Conservation (phyloP, 2,888 invertebrate genomes). For the Aplocera efformata region DNA sequence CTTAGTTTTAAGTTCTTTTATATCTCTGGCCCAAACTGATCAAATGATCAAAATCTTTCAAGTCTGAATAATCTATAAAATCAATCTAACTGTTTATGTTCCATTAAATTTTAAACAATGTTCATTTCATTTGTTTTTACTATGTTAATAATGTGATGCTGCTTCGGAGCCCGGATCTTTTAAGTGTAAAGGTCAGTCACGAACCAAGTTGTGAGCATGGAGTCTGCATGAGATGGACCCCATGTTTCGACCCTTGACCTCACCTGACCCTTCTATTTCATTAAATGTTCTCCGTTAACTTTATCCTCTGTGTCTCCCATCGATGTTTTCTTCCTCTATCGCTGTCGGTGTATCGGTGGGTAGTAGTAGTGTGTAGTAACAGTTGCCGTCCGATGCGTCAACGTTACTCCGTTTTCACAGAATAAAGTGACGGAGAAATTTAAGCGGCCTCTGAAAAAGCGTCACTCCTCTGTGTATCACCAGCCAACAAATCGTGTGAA, state of each 20-base stretch:
- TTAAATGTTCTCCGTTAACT: constrained; percentile 35
- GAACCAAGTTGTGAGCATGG: constrained; percentile 60
- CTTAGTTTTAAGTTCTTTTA: constrained; percentile 36
- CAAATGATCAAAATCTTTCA: too few relatives aligned
- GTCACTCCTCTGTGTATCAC: constrained; percentile 92
- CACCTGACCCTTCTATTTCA: constrained; percentile 26
- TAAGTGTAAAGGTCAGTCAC: constrained; percentile 75
- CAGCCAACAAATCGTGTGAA: constrained; percentile 95
- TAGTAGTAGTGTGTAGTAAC: constrained; percentile 25
- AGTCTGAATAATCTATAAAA: constrained; percentile 5
- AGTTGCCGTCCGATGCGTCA: constrained; percentile 32
- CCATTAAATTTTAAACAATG: constrained; percentile 24
- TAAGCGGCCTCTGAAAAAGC: constrained; percentile 92
- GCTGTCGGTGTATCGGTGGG: constrained; percentile 32
- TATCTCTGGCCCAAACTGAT: constrained; percentile 14
- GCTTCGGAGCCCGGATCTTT: constrained; percentile 77
- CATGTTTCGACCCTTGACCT: constrained; percentile 46
- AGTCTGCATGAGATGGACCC: constrained; percentile 66
- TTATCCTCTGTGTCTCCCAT: constrained; percentile 30
- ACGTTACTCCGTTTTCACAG: constrained; percentile 71
- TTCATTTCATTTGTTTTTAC: constrained; percentile 51
- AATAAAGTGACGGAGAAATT: constrained; percentile 93
- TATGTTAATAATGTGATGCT: constrained; percentile 75
- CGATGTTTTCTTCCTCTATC: constrained; percentile 26
- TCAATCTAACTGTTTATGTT: constrained; percentile 9